These are phyloP conservation scores for Pandemis heparana DNA, from an alignment of 2,888 invertebrate species.

Conservation along the genomic window DNA sequence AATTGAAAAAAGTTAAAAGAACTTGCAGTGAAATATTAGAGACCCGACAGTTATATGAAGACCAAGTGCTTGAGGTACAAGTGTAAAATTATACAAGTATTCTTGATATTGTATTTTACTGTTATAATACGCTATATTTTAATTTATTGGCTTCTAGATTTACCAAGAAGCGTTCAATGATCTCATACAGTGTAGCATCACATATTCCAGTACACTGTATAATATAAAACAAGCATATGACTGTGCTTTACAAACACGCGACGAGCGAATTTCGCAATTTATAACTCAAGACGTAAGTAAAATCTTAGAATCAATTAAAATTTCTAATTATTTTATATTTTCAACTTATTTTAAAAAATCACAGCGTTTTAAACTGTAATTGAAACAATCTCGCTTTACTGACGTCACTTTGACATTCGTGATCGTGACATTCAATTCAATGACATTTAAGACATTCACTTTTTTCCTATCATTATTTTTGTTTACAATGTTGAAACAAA, in stretches of 20 bases:
- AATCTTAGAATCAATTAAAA: background rate
- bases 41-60: constrained; percentile 64
- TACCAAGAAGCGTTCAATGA: constrained; percentile 69
- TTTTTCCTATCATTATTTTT: constrained; percentile 40
- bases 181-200: constrained; percentile 66
- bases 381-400: background rate
- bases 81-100: background rate
- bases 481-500: constrained; percentile 37
- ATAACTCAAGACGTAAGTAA: constrained; percentile 75
- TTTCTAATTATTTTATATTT: background rate
- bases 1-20: constrained; percentile 61
- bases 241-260: constrained; percentile 65
- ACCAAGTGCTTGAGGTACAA: constrained; percentile 67
- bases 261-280: constrained; percentile 72
- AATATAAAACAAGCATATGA: constrained; percentile 76
- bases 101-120: background rate
- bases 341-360: background rate
- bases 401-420: constrained; percentile 14
- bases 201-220: constrained; percentile 67
- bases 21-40: constrained; percentile 63
- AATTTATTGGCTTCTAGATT: constrained; percentile 56
- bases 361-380: constrained; percentile 18
- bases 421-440: background rate
- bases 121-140: background rate
- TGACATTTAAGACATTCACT: constrained; percentile 36